Evolutionary conservation across 2,113 vertebrate species (phyloP), one percentile per base, ranked within the genome.

Genomic region (Proteles cristata): DNA sequence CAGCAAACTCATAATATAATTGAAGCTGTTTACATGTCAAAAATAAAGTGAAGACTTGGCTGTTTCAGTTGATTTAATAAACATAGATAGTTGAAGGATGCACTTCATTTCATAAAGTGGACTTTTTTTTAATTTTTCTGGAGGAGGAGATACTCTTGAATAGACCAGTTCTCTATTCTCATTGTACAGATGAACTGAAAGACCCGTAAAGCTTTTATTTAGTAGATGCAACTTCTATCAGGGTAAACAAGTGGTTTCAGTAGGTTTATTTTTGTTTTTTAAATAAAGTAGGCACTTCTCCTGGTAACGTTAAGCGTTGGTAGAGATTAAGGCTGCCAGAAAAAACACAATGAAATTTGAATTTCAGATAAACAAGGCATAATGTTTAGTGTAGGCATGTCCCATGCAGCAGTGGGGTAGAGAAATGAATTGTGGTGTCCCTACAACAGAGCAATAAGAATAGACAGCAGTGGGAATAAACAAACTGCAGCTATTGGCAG

Each of bases 1-100:
- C 82, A 97, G 84, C 83, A 93, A 96, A 92, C 84, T 95, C 9
- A 76, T 48, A 95, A 85, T 39, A 92, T 50, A 94, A 26, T 16
- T 79, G 82, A 97, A 74, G 48, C 26, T 45, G 8, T 93, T 93
- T 61, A 77, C 19, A 82, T 31, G 82, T 79, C 53, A 95, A 68
- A 97, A 96, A 81, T 61, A 66, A 94, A 89, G 55, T 31, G 21
- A 94, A 85, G 53, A 80, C 21, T 84, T 89, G 87, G 25, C 25
- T 6, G 61, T 69, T 88, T 77, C 53, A 31, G 35, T 3, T 85
- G 73, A 94, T 61, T 97, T 95, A 88, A 77, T 80, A 96, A 71
- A 66, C 43, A 28, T 43, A 94, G 43, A 58, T 68, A 74, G n/a
- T 48, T 84, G 87, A 85, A 97, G 83, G 90, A 95, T 25, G 48